Evolutionary conservation across 2,888 invertebrate species (phyloP).

Genomic region (Synanthedon formicaeformis): DNA sequence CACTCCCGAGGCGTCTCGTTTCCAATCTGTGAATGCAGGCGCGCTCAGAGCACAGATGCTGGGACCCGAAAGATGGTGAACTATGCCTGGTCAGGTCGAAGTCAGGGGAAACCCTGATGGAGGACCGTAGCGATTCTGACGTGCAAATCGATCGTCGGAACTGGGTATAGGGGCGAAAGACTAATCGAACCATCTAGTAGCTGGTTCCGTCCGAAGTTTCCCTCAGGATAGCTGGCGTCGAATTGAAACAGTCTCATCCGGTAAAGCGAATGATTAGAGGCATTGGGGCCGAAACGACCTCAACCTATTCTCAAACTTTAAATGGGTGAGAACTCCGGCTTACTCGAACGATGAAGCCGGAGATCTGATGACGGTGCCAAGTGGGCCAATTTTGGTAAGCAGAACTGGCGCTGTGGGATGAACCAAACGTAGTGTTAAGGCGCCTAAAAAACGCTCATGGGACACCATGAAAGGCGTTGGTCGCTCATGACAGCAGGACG

Average conservation of each 20-base stretch:
- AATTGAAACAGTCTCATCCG: background rate
- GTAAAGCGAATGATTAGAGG: constrained; percentile 81
- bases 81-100: constrained; percentile 1
- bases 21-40: constrained; percentile 19
- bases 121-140: background rate
- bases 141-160: constrained; percentile 1
- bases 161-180: background rate
- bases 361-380: constrained; percentile 55
- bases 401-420: background rate
- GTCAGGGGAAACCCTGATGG: constrained; percentile 1
- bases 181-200: background rate
- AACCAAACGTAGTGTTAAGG: background rate
- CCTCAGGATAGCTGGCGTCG: background rate
- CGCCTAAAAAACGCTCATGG: background rate
- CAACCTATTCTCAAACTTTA: constrained; percentile 84
- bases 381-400: background rate
- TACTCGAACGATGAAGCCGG: constrained; percentile 68
- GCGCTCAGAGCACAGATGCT: constrained; percentile 60
- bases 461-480: constrained; percentile 47
- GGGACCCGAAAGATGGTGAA: constrained; percentile 67
- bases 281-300: constrained; percentile 77
- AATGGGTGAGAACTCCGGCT: constrained; percentile 78
- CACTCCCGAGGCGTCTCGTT: constrained; percentile 72
- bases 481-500: constrained; percentile 76
- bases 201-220: background rate